phyloP scores from a whole-genome alignment of 2,113 vertebrate species.

The Chitala chitala region DNA sequence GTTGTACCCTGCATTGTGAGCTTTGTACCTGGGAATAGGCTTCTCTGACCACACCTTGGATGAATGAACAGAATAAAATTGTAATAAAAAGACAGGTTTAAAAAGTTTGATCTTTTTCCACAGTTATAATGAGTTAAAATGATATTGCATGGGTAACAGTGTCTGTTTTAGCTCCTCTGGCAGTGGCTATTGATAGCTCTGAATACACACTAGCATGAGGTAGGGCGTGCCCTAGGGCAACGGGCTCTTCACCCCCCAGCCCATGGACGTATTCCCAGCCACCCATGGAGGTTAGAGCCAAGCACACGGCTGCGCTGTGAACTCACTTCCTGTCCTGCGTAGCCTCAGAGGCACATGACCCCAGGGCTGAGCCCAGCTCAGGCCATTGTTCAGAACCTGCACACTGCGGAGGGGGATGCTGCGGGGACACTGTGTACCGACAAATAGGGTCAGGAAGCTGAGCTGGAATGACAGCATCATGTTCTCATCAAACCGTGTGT shows the following conservation, averaged over 20 bases:
- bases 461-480: neutral
- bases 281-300: constrained; percentile 14
- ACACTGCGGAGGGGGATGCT: constrained; percentile 6
- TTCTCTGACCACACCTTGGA: too few species aligned
- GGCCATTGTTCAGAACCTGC: constrained; percentile 26
- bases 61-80: too few species aligned
- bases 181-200: too few species aligned
- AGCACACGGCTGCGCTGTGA: constrained; percentile 30
- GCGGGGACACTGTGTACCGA: constrained; percentile 14
- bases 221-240: neutral
- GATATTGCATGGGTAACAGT: too few species aligned
- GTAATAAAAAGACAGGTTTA: too few species aligned
- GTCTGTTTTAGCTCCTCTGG: too few species aligned
- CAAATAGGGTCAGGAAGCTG: constrained; percentile 29
- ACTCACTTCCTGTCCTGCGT: constrained; percentile 22
- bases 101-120: too few species aligned
- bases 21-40: too few species aligned
- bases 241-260: neutral
- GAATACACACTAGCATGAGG: too few species aligned
- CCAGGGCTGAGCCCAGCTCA: constrained; percentile 2
- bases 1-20: too few species aligned
- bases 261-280: constrained; percentile 17
- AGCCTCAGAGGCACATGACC: constrained; percentile 13
- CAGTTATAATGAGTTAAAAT: too few species aligned
- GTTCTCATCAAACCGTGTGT: neutral